These are phyloP conservation scores for Polymixis flavicincta DNA, from an alignment of 2,888 invertebrate species.

Conservation along the genomic window DNA sequence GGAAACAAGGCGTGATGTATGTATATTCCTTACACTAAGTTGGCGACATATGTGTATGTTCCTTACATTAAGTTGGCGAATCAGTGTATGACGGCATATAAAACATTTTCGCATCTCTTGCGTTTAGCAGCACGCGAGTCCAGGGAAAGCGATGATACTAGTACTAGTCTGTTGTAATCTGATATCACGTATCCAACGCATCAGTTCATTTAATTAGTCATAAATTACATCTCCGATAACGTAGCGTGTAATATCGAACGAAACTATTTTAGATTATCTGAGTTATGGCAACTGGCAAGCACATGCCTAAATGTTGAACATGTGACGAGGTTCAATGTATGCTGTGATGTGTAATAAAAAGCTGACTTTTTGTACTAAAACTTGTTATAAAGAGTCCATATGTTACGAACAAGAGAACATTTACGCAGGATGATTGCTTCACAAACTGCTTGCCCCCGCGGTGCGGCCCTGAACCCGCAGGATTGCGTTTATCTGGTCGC, in stretches of 20 bases:
- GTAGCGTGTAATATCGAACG: conserved; percentile 53
- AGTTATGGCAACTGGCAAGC: conserved; percentile 67
- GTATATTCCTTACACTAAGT: too few relatives aligned
- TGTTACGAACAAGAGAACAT: conserved; percentile 70
- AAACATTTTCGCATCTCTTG: conserved; percentile 11
- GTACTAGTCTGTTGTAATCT: conserved; percentile 50
- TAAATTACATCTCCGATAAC: conserved; percentile 64
- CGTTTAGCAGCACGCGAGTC: conserved; percentile 30
- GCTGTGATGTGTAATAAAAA: conserved; percentile 69
- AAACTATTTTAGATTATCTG: conserved; percentile 65
- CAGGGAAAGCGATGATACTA: conserved; percentile 37
- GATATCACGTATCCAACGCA: conserved; percentile 33
- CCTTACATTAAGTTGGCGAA: neutral
- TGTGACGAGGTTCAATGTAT: conserved; percentile 77
- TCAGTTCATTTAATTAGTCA: conserved; percentile 53
- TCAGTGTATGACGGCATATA: conserved; percentile 25
- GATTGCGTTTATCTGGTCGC: conserved; percentile 81
- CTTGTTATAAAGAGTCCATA: conserved; percentile 71
- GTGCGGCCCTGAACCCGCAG: conserved; percentile 83
- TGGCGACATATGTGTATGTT: too few relatives aligned
- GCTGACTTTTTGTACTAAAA: conserved; percentile 71
- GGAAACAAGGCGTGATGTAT: too few relatives aligned
- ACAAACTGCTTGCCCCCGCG: conserved; percentile 73
- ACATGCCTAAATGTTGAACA: conserved; percentile 74
- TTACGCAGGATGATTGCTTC: conserved; percentile 76